phyloP scores from a whole-genome alignment of 1,140 invertebrate species.

The Trissolcus basalis region DNA sequence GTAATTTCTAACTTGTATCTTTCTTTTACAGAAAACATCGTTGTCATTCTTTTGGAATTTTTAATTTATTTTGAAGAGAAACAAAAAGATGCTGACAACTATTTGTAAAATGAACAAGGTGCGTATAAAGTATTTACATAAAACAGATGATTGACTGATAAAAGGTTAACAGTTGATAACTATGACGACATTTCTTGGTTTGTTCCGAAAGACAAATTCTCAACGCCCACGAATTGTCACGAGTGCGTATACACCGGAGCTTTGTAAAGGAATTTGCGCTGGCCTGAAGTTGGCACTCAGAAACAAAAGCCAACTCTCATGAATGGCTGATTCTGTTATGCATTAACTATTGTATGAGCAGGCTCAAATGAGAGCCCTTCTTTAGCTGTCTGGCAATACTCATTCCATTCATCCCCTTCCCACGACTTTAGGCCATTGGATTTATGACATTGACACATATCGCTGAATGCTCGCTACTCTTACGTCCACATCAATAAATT shows the following conservation, averaged over 20 bases:
- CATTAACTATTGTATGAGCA: constrained; percentile 48
- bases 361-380: constrained; percentile 30
- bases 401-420: constrained; percentile 35
- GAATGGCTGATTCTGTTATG: constrained; percentile 55
- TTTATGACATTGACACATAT: constrained; percentile 53
- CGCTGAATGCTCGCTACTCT: constrained; percentile 1
- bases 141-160: constrained; percentile 47
- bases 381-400: constrained; percentile 35
- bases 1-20: too few species aligned
- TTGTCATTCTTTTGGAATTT: too few species aligned
- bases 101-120: too few species aligned
- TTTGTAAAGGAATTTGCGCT: constrained; percentile 47
- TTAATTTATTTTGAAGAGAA: too few species aligned
- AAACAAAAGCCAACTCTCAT: constrained; percentile 54
- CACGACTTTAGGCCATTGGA: constrained; percentile 37
- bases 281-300: constrained; percentile 34
- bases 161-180: constrained; percentile 51
- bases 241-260: constrained; percentile 29
- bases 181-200: constrained; percentile 39
- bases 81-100: too few species aligned
- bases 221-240: constrained; percentile 47
- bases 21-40: too few species aligned
- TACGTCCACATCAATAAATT: constrained; percentile 32
- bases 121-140: constrained; percentile 37
- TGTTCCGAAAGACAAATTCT: constrained; percentile 45